phyloP scores from a whole-genome alignment of 1,140 invertebrate species.

The Globodera ellingtonae region DNA sequence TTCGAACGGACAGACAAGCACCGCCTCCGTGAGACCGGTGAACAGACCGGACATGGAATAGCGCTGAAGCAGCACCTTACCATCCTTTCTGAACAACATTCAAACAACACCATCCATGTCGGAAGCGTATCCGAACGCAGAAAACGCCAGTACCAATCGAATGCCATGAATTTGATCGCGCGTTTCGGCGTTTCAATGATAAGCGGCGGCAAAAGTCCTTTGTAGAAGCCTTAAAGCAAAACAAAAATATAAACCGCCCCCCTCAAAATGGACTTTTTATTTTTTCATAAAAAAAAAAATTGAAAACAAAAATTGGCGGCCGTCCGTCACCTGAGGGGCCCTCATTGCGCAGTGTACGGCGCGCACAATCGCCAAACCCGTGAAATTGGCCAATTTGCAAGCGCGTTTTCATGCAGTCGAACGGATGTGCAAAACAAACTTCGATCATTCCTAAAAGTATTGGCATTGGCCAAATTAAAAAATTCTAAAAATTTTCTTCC shows the following conservation, averaged over 20 bases:
- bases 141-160: slow-evolving; percentile 76
- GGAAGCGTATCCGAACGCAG: slow-evolving; percentile 75
- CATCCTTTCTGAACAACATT: slow-evolving; percentile 20
- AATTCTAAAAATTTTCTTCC: no score
- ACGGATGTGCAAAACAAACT: slow-evolving; percentile 90
- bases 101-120: slow-evolving; percentile 32
- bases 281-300: no score
- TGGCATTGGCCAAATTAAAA: no score
- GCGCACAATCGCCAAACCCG: slow-evolving; percentile 82
- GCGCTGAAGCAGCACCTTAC: slow-evolving; percentile 70
- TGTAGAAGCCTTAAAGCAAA: slow-evolving; percentile 13
- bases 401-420: slow-evolving; percentile 87
- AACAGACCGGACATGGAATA: slow-evolving; percentile 82
- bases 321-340: slow-evolving; percentile 64
- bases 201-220: slow-evolving; percentile 87
- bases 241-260: no score
- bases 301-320: no score
- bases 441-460: slow-evolving; percentile 75
- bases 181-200: slow-evolving; percentile 89
- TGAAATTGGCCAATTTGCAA: slow-evolving; percentile 80
- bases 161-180: slow-evolving; percentile 88
- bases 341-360: slow-evolving; percentile 83
- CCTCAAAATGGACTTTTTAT: no score
- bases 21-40: slow-evolving; percentile 83
- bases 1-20: slow-evolving; percentile 89